Evolutionary conservation across 2,888 invertebrate genomes (phyloP).

Genomic region (Thera obeliscata): DNA sequence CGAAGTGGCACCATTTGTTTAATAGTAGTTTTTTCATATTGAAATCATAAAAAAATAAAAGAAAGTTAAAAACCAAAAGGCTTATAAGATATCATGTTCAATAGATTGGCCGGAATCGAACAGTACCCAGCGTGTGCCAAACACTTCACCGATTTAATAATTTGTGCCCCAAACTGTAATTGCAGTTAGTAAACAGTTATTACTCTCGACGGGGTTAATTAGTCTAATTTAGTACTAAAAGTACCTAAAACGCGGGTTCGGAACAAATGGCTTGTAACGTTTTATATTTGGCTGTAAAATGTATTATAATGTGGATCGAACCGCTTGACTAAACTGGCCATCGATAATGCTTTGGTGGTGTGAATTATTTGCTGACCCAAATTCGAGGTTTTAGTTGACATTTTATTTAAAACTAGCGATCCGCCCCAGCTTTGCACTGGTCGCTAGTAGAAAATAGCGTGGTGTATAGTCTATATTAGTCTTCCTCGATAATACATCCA

Average conservation of each 20-base stretch:
- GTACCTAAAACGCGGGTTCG: slow-evolving; percentile 38
- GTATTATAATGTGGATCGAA: slow-evolving; percentile 13
- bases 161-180: slow-evolving; percentile 51
- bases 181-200: slow-evolving; percentile 61
- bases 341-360: slow-evolving; percentile 29
- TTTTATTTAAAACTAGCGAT: background rate
- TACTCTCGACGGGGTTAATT: slow-evolving; percentile 58
- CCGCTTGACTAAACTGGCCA: slow-evolving; percentile 15
- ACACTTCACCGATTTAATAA: slow-evolving; percentile 50
- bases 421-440: no score
- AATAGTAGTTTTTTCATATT: no score
- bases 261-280: slow-evolving; percentile 42
- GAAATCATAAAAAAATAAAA: no score
- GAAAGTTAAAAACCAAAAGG: no score
- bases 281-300: slow-evolving; percentile 28
- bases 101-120: slow-evolving; percentile 22
- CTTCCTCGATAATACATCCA: no score
- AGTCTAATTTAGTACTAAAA: slow-evolving; percentile 56
- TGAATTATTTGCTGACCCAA: slow-evolving; percentile 19
- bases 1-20: no score
- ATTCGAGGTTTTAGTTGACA: background rate
- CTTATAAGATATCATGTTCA: background rate
- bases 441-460: no score
- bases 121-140: slow-evolving; percentile 39
- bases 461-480: no score